A percentile compares a stretch with the other conserved stretches of the same genome.
These are phyloP conservation scores for Dendropsophus ebraccatus DNA, from an alignment of 2,113 vertebrate species.

Conservation along the genomic window DNA sequence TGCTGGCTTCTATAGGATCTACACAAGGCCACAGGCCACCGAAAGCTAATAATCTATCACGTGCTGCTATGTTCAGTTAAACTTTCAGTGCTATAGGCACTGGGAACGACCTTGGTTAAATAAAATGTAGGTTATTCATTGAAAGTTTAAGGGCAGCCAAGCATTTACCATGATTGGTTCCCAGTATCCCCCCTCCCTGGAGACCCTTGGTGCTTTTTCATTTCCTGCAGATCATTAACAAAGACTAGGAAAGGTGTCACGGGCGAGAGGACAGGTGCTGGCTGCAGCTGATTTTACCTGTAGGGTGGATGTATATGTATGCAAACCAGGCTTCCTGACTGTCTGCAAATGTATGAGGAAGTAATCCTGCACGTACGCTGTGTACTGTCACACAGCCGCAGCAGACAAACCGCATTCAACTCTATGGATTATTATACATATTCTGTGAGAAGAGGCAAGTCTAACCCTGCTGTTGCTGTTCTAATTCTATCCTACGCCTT, in stretches of 20 bases:
- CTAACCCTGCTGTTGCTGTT: background rate
- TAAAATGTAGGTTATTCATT: conserved; percentile 58
- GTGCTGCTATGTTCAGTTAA: background rate
- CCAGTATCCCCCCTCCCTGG: conserved; percentile 59
- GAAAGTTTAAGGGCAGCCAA: conserved; percentile 4
- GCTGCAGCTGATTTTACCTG: conserved; percentile 14
- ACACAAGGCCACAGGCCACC: conserved; percentile 11
- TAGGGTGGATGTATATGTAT: conserved; percentile 3
- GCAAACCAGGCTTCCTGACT: conserved; percentile 32
- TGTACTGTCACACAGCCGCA: background rate
- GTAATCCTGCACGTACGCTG: conserved; percentile 49
- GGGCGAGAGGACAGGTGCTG: conserved; percentile 5
- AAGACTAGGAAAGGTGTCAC: conserved; percentile 51
- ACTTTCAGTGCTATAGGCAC: conserved; percentile 28
- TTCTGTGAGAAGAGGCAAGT: conserved; percentile 7
- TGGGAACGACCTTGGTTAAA: conserved; percentile 55
- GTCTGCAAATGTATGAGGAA: conserved; percentile 50
- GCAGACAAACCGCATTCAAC: conserved; percentile 31
- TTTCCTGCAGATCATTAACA: conserved; percentile 60
- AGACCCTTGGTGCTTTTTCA: conserved; percentile 62
- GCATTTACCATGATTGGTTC: conserved; percentile 35
- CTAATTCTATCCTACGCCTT: conserved; percentile 26
- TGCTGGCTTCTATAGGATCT: conserved; percentile 6
- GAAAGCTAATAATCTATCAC: conserved; percentile 41
- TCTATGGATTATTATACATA: background rate